Conservation (phyloP, 2,888 invertebrate genomes). For the Microdon myrmicae region DNA sequence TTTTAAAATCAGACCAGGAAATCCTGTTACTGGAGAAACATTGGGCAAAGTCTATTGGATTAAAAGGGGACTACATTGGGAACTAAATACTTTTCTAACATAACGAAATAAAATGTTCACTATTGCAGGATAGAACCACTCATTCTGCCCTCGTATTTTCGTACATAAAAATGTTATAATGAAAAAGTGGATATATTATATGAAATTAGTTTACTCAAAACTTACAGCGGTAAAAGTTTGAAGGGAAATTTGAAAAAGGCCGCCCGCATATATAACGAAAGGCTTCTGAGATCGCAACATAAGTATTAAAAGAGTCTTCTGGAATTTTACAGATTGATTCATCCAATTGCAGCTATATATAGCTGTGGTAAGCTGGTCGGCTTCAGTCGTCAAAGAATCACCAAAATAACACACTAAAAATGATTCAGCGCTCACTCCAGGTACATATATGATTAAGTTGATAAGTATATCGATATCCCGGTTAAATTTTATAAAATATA, state of each 20-base stretch:
- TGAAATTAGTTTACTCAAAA: too few relatives aligned
- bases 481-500: not conserved
- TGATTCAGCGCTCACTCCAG: not conserved
- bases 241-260: not conserved
- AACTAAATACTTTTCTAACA: too few relatives aligned
- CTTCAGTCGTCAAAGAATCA: not conserved
- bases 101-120: too few relatives aligned
- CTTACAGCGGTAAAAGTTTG: not conserved
- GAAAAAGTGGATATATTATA: too few relatives aligned
- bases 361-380: not conserved
- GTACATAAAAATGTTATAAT: too few relatives aligned
- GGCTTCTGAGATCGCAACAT: not conserved
- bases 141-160: too few relatives aligned
- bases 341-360: not conserved
- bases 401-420: not conserved
- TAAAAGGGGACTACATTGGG: too few relatives aligned
- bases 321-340: not conserved
- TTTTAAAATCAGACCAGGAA: too few relatives aligned
- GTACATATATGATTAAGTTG: not conserved
- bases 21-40: too few relatives aligned
- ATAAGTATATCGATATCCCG: not conserved
- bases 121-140: too few relatives aligned
- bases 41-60: too few relatives aligned
- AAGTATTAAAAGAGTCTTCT: not conserved
- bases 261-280: not conserved